phyloP scores from a whole-genome alignment of 1,140 invertebrate genomes.

The Gerris buenoi region DNA sequence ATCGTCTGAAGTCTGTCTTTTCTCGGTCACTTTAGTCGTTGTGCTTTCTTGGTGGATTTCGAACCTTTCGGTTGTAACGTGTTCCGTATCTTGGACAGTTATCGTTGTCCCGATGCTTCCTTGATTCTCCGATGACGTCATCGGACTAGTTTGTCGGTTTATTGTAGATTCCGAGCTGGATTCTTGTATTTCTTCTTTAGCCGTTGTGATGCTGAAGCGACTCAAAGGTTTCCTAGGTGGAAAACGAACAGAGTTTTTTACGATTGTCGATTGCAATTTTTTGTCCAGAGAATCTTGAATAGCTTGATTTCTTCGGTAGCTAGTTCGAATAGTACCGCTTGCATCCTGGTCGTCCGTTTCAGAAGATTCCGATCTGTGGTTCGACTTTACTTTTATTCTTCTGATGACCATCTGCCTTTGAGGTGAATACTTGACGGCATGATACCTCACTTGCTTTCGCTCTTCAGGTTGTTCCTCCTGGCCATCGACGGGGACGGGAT shows the following conservation, averaged over 20 bases:
- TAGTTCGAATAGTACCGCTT: not conserved
- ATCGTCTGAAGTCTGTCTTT: not conserved
- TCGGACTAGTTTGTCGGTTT: no score
- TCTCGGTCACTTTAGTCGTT: not conserved
- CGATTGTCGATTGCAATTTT: not conserved
- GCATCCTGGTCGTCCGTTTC: not conserved
- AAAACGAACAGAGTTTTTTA: not conserved
- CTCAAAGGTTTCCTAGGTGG: not conserved
- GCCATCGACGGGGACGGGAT: not conserved
- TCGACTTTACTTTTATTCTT: not conserved
- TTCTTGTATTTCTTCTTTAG: not conserved
- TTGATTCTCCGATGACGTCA: no score
- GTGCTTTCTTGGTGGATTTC: not conserved
- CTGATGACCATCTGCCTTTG: not conserved
- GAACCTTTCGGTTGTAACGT: not conserved
- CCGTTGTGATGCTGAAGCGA: not conserved
- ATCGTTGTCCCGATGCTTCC: no score
- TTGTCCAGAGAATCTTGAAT: not conserved
- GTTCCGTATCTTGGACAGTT: no score
- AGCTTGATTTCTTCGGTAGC: not conserved
- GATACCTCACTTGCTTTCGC: not conserved
- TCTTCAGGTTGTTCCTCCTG: not conserved
- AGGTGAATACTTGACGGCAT: not conserved
- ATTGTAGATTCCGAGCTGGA: no score
- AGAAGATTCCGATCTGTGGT: not conserved